Evolutionary conservation across 2,888 invertebrate species (phyloP).

Genomic region (Phengaris alcon): DNA sequence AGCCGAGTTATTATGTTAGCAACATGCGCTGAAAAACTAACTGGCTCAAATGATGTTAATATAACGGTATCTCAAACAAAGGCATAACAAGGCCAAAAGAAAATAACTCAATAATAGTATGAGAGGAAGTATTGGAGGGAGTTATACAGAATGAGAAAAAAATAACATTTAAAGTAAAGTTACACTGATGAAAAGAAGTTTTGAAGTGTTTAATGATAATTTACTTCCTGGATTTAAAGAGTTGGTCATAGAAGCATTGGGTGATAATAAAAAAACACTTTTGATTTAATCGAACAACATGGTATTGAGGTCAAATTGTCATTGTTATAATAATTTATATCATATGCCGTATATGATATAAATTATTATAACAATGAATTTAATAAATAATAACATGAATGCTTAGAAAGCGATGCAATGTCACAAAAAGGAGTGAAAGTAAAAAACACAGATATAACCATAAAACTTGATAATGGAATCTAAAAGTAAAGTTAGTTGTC

Average conservation of each 20-base stretch:
- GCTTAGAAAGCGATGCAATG: conserved; percentile 31
- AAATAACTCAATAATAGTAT: neutral
- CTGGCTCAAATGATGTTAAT: conserved; percentile 41
- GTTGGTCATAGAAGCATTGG: no score
- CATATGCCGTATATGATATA: neutral
- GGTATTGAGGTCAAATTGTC: neutral
- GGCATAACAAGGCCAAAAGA: conserved; percentile 4
- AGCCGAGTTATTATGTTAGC: conserved; percentile 52
- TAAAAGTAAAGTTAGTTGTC: conserved; percentile 1
- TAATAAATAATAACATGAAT: conserved; percentile 1
- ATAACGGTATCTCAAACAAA: conserved; percentile 11
- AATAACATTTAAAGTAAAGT: no score
- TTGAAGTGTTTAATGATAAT: no score
- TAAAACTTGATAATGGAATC: neutral
- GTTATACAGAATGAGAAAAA: neutral
- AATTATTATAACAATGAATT: neutral
- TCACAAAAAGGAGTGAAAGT: conserved; percentile 39
- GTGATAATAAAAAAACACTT: no score
- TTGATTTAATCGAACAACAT: neutral
- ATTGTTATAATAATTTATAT: no score
- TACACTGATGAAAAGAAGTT: neutral
- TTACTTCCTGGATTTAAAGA: no score
- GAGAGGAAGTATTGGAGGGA: neutral
- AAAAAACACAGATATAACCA: neutral
- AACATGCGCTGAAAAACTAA: conserved; percentile 50